A percentile compares a stretch with the other conserved stretches of the same genome.
phyloP scores from a whole-genome alignment of 2,113 vertebrate species.

The Sinocyclocheilus grahami region DNA sequence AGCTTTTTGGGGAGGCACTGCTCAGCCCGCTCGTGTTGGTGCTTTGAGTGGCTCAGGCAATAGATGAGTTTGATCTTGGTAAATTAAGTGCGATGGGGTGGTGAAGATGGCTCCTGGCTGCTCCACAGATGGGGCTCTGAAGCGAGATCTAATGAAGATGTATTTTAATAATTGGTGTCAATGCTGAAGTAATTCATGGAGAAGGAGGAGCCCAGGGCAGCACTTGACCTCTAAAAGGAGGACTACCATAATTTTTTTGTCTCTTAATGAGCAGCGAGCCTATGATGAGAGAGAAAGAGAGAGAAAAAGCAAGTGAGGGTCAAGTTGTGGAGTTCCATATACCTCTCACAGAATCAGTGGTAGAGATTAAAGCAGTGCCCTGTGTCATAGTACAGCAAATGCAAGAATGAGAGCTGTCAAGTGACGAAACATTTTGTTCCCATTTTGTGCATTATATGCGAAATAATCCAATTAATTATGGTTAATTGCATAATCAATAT shows the following conservation, averaged over 20 bases:
- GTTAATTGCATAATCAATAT: not conserved
- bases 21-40: not conserved
- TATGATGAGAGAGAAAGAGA: constrained; percentile 56
- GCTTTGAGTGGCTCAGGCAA: not conserved
- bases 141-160: constrained; percentile 62
- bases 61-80: constrained; percentile 26
- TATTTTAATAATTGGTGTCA: constrained; percentile 58
- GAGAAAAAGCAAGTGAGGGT: constrained; percentile 6
- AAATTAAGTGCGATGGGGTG: constrained; percentile 16
- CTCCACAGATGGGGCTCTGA: constrained; percentile 46
- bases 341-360: not conserved
- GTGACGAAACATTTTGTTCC: not conserved
- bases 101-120: constrained; percentile 41
- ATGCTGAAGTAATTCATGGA: constrained; percentile 37
- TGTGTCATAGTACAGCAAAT: not conserved
- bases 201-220: constrained; percentile 52
- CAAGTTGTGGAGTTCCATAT: constrained; percentile 7
- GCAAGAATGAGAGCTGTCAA: not conserved
- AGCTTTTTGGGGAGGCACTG: not conserved
- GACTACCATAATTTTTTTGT: constrained; percentile 48
- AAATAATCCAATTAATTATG: not conserved
- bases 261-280: constrained; percentile 56
- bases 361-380: not conserved
- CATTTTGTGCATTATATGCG: not conserved
- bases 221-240: constrained; percentile 50